These are phyloP conservation scores for Montipora capitata DNA, from an alignment of 92 coral and sea anemone genomes.

Conservation along the genomic window DNA sequence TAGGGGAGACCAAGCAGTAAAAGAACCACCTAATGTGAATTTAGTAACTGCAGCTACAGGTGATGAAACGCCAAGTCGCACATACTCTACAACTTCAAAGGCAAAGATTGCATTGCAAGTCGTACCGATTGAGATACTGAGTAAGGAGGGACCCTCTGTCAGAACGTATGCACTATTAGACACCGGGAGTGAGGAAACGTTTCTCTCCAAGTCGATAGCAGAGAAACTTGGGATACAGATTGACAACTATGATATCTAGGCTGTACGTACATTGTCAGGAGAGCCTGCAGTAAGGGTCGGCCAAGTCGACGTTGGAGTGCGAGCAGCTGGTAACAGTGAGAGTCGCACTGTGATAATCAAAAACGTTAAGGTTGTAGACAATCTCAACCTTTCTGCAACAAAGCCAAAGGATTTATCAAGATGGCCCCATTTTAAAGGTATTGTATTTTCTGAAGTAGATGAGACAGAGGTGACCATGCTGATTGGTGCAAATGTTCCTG, in stretches of 20 bases:
- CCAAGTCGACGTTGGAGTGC: conserved; percentile 49
- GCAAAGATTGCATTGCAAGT: conserved; percentile 71
- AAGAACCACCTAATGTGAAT: conserved; percentile 22
- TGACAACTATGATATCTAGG: conserved; percentile 17
- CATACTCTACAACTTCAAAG: conserved; percentile 14
- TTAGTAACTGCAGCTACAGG: not conserved
- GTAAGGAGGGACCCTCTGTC: conserved; percentile 26
- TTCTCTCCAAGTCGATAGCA: conserved; percentile 38
- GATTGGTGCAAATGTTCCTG: too few relatives aligned
- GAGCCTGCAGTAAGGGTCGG: conserved; percentile 65
- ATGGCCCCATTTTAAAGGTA: conserved; percentile 14
- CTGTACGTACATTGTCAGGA: conserved; percentile 20
- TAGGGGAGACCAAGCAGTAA: not conserved
- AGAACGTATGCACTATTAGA: conserved; percentile 66
- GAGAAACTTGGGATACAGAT: conserved; percentile 48
- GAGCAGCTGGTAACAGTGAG: conserved; percentile 41
- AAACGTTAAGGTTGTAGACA: not conserved
- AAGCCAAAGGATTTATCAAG: not conserved
- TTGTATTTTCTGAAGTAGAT: conserved; percentile 63
- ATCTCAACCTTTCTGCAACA: conserved; percentile 36
- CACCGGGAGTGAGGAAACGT: conserved; percentile 75
- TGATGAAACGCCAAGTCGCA: conserved; percentile 19
- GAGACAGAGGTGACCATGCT: conserved; percentile 45
- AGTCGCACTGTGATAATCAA: not conserved
- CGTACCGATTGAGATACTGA: conserved; percentile 49